Evolutionary conservation across 2,888 invertebrate genomes (phyloP), one percentile per base, ranked within the genome.

Genomic region (Habroteleia sp.): DNA sequence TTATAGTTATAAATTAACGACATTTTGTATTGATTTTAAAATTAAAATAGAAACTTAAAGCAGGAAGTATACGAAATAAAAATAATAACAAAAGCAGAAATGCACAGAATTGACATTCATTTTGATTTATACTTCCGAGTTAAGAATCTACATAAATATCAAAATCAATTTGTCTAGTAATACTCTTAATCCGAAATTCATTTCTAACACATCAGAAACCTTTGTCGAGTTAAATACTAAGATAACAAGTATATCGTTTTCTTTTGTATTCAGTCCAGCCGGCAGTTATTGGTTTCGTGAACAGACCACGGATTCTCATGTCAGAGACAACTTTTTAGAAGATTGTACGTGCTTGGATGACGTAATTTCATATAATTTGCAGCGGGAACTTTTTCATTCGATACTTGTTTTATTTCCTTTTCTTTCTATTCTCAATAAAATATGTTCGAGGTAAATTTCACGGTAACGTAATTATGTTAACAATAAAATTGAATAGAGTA

Each of bases 281-380:
- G 33, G 23, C 33, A 17, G 14, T 52, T 63, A 63, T 63, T 63
- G 65, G 65, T 65, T 39, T 52, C 35, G 39, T 11, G 52, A 42
- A 27, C 52, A 5, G 3, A 16, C 20, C 31, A 29, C 37, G 25
- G 48, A 62, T 48, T 42, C 33, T 10, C 25, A 5, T 48, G 48
- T 20, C 39, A 25, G 17, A 37, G 42, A 52, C 17, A 65, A 65
- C 65, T 65, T 65, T 33, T 35, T 31, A n/a, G 14, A 50, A 52
- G 10, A 65, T 8, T 52, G 33, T 63, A 52, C 42, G 52, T 63
- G 50, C 63, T 27, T 25, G 8, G 65, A 31, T 42, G 42, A 6
- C 39, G 27, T 48, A 65, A 52, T 52, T 52, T 52, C 27, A 35
- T 65, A 35, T 52, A 63, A 63, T 52, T 65, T 20, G 16, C 4